Evolutionary conservation across 2,113 vertebrate species (phyloP).

Genomic region (Saccopteryx bilineata): DNA sequence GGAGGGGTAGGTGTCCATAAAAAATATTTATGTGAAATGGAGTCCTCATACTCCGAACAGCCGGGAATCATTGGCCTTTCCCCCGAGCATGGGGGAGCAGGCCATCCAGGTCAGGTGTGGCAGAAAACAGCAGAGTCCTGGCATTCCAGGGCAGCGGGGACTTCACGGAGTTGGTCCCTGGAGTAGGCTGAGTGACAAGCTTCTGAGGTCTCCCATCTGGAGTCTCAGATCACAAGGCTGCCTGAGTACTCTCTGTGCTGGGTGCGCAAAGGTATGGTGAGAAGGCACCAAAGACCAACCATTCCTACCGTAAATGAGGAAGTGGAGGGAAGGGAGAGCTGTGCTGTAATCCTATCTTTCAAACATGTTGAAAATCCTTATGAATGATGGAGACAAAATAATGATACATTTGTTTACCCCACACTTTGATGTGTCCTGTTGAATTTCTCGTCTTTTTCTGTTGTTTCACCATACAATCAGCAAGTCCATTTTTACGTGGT

Average conservation of each 20-base stretch:
- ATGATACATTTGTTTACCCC: background rate
- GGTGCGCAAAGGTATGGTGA: background rate
- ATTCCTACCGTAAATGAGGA: background rate
- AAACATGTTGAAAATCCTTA: constrained; percentile 7
- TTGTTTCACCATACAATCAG: constrained; percentile 23
- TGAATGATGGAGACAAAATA: background rate
- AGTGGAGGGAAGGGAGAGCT: background rate
- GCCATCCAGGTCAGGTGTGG: background rate
- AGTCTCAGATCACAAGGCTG: background rate
- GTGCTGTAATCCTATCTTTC: background rate
- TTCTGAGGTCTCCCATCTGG: background rate
- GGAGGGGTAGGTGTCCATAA: background rate
- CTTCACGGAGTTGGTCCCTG: background rate
- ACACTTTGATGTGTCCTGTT: background rate
- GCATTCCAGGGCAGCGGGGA: background rate
- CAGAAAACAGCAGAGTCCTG: background rate
- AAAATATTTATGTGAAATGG: background rate
- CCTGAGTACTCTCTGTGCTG: background rate
- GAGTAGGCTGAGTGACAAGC: background rate
- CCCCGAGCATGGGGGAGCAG: background rate
- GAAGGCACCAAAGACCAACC: background rate
- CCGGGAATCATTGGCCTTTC: background rate
- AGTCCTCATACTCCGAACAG: background rate
- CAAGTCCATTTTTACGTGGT: background rate
- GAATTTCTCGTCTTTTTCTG: background rate